phyloP scores from a whole-genome alignment of 2,797 vertebrate genomes.

The Sebastiscus albofasciatus region DNA sequence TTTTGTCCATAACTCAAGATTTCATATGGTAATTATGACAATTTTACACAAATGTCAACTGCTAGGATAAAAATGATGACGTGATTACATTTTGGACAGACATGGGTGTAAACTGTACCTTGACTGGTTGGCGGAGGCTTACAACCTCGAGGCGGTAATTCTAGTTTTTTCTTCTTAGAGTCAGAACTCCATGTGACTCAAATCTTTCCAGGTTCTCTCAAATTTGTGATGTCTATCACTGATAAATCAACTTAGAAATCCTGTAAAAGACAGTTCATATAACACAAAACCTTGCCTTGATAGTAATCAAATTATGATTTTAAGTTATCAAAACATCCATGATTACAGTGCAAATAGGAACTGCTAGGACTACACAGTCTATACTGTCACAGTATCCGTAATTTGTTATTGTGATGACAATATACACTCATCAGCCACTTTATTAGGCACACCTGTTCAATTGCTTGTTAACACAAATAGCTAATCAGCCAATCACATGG shows the following conservation, averaged over 20 bases:
- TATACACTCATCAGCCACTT: neutral
- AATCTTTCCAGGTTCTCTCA: neutral
- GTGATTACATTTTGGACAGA: neutral
- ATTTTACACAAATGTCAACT: neutral
- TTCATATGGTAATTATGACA: neutral
- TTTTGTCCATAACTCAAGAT: neutral
- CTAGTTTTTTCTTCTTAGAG: neutral
- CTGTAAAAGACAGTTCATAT: rapidly evolving
- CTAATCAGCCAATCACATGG: too few species aligned
- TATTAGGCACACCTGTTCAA: too few species aligned
- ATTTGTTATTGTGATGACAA: neutral
- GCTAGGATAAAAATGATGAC: neutral
- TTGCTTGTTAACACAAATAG: too few species aligned
- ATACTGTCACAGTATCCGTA: neutral
- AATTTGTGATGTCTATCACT: neutral
- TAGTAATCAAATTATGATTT: neutral
- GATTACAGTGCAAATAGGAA: neutral
- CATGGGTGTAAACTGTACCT: neutral
- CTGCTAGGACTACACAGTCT: neutral
- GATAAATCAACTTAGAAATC: neutral
- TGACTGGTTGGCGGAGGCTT: neutral
- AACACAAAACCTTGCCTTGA: neutral
- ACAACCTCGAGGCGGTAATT: neutral
- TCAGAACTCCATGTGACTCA: neutral
- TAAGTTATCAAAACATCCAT: neutral